Conservation (phyloP, 2,113 vertebrate genomes). For the Rhabdomys dilectus region DNA sequence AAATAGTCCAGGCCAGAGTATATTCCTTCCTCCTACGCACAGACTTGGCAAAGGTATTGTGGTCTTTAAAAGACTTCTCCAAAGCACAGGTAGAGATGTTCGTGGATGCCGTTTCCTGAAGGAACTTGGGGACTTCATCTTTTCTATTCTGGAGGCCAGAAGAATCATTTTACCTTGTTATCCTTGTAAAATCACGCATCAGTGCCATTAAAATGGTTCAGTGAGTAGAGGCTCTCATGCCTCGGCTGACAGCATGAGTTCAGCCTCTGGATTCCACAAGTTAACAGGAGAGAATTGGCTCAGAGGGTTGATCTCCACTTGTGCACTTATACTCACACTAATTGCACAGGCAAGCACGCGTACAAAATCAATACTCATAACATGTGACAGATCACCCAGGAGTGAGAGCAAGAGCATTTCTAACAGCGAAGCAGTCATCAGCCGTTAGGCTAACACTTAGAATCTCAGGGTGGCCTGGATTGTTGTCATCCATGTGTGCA, state of each 20-base stretch:
- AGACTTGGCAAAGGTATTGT: background rate
- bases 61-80: constrained; percentile 38
- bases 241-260: background rate
- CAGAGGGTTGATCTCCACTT: background rate
- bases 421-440: background rate
- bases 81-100: background rate
- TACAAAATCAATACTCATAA: background rate
- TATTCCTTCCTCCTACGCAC: background rate
- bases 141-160: constrained; percentile 26
- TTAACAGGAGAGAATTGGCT: no score
- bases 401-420: background rate
- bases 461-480: background rate
- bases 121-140: background rate
- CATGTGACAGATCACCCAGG: background rate
- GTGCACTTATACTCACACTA: no score
- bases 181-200: background rate
- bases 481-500: background rate
- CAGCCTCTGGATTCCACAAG: background rate
- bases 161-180: background rate
- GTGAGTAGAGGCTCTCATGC: background rate
- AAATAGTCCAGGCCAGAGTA: constrained; percentile 6
- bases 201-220: background rate
- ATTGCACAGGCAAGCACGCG: background rate
- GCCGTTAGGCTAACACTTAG: background rate
- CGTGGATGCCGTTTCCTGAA: background rate